Conservation (phyloP, 1,140 invertebrate species). For the Himalopsyche phryganea region DNA sequence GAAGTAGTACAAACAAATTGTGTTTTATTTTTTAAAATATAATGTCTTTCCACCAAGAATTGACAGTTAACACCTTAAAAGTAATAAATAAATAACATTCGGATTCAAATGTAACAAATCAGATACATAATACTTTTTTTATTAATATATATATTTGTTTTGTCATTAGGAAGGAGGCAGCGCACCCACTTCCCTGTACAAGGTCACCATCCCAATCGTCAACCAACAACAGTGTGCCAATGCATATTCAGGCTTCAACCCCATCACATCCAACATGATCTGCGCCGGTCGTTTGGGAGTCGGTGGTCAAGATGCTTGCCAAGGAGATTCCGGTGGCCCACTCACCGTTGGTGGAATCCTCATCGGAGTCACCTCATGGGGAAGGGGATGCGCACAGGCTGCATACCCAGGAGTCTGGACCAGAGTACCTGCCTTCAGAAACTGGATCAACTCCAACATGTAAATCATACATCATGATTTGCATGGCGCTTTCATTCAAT, state of each 20-base stretch:
- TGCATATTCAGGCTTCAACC: conserved; percentile 32
- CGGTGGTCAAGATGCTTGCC: conserved; percentile 43
- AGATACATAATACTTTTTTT: too few species aligned
- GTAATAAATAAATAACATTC: too few species aligned
- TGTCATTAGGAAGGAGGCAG: conserved; percentile 20
- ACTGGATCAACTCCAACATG: conserved; percentile 18
- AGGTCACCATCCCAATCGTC: conserved; percentile 45
- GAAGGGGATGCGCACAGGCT: conserved; percentile 46
- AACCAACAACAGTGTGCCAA: conserved; percentile 36
- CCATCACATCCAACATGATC: conserved; percentile 62
- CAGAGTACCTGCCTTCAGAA: conserved; percentile 38
- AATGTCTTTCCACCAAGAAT: too few species aligned
- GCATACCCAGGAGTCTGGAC: conserved; percentile 56
- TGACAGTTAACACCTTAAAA: too few species aligned
- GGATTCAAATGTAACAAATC: too few species aligned
- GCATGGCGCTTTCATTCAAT: too few species aligned
- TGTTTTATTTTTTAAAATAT: too few species aligned
- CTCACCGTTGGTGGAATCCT: conserved; percentile 52
- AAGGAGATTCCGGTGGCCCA: conserved; percentile 60
- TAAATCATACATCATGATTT: not conserved
- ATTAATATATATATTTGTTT: not conserved
- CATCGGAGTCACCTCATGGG: conserved; percentile 55
- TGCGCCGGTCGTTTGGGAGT: conserved; percentile 56
- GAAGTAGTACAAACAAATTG: too few species aligned
- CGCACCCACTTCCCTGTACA: conserved; percentile 38